These are phyloP conservation scores for Collichthys lucidus DNA, from an alignment of 2,113 vertebrate genomes.

Conservation along the genomic window DNA sequence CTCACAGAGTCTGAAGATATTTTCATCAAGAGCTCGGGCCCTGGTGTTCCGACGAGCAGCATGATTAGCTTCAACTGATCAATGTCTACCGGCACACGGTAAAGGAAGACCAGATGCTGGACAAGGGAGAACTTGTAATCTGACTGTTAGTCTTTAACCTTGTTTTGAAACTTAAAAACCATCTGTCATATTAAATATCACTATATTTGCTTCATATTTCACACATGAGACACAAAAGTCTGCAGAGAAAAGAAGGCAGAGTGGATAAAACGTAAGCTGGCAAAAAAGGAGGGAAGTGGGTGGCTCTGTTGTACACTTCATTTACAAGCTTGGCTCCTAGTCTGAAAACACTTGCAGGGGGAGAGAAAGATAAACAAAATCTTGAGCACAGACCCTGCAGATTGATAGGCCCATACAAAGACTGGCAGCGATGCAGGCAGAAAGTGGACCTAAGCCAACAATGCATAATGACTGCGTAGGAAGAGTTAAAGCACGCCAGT, in stretches of 20 bases:
- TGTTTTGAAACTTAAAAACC: slow-evolving; percentile 16
- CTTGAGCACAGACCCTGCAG: slow-evolving; percentile 7
- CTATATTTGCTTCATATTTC: slow-evolving; percentile 16
- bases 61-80: slow-evolving; percentile 99
- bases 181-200: slow-evolving; percentile 15
- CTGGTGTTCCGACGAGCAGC: slow-evolving; percentile 98
- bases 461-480: slow-evolving; percentile 26
- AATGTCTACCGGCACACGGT: slow-evolving; percentile 97
- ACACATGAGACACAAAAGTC: slow-evolving; percentile 21
- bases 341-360: slow-evolving; percentile 21
- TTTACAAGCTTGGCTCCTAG: slow-evolving; percentile 27
- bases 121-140: slow-evolving; percentile 23
- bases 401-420: neutral
- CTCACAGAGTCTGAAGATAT: slow-evolving; percentile 99
- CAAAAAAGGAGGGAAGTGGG: neutral
- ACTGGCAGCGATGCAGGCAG: neutral
- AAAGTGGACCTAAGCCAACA: slow-evolving; percentile 21
- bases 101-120: slow-evolving; percentile 91
- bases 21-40: slow-evolving; percentile 99
- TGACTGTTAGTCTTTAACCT: slow-evolving; percentile 25
- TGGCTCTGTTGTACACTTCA: neutral
- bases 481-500: slow-evolving; percentile 11
- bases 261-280: neutral
- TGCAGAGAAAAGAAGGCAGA: neutral
- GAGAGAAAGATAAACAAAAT: slow-evolving; percentile 13